These are phyloP conservation scores for Polypedilum vanderplanki DNA, from an alignment of 1,140 invertebrate genomes.

Conservation along the genomic window DNA sequence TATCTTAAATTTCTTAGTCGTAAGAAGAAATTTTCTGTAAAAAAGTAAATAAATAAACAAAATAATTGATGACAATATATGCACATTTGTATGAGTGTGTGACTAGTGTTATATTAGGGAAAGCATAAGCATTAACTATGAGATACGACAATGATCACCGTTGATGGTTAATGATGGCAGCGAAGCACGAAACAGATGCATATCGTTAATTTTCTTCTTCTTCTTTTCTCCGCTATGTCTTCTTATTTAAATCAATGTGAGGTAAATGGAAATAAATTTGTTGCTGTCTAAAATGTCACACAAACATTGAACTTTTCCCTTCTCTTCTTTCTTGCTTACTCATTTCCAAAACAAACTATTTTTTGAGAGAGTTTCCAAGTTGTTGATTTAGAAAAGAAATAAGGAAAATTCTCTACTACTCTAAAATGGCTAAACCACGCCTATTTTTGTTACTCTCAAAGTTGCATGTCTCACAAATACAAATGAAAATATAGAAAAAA, in stretches of 20 bases:
- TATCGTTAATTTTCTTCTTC: neutral
- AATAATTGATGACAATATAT: slow-evolving; percentile 16
- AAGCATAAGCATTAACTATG: neutral
- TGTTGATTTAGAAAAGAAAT: too few species aligned
- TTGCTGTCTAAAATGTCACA: too few species aligned
- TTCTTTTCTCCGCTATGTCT: neutral
- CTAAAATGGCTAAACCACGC: slow-evolving; percentile 15
- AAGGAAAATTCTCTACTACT: too few species aligned
- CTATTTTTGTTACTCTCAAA: neutral
- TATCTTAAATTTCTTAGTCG: neutral
- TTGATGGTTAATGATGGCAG: neutral
- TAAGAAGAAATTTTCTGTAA: too few species aligned
- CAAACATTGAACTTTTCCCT: too few species aligned
- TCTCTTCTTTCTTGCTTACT: too few species aligned
- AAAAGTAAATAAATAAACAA: slow-evolving; percentile 24
- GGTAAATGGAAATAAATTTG: neutral
- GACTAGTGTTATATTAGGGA: too few species aligned
- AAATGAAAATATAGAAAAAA: neutral
- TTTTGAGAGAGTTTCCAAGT: too few species aligned
- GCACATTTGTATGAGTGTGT: neutral
- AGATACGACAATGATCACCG: neutral
- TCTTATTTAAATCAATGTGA: neutral
- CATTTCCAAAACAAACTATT: too few species aligned
- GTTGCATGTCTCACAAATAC: neutral
- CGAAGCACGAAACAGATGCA: neutral